Evolutionary conservation across 2,113 vertebrate genomes (phyloP).

Genomic region (Prionailurus bengalensis): DNA sequence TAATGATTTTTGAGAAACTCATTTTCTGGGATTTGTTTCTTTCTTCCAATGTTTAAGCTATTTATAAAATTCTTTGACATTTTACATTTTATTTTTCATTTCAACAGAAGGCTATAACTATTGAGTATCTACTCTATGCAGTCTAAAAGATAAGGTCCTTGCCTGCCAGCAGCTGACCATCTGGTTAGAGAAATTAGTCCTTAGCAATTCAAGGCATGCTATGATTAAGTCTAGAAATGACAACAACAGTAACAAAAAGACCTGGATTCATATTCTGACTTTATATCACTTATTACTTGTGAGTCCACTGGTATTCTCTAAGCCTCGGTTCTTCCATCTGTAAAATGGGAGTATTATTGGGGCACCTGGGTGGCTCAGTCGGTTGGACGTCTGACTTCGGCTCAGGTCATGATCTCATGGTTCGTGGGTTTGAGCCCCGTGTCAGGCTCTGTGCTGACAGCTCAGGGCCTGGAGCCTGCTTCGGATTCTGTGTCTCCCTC

Average conservation of each 20-base stretch:
- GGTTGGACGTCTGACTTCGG: too few species aligned
- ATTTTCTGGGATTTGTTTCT: constrained; percentile 10
- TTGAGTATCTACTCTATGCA: neutral
- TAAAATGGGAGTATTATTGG: neutral
- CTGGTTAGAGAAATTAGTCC: neutral
- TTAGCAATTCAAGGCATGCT: neutral
- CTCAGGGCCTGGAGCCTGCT: too few species aligned
- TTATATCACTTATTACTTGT: neutral
- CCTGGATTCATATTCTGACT: neutral
- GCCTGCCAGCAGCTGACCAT: constrained; percentile 13
- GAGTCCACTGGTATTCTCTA: neutral
- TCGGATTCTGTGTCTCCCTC: too few species aligned
- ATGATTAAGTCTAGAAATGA: constrained; percentile 25
- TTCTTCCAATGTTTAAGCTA: constrained; percentile 43
- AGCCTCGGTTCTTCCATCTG: neutral
- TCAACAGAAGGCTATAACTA: constrained; percentile 58
- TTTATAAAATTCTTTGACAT: constrained; percentile 56
- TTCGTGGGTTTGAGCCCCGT: too few species aligned
- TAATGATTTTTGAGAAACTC: constrained; percentile 46
- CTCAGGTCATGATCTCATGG: too few species aligned
- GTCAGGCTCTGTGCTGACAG: too few species aligned
- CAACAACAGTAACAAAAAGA: neutral
- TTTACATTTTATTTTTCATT: constrained; percentile 53
- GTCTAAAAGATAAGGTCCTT: constrained; percentile 37
- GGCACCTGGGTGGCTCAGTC: too few species aligned